These are phyloP conservation scores for Spea multiplicata DNA, from an alignment of 2,113 vertebrate genomes.

Conservation along the genomic window DNA sequence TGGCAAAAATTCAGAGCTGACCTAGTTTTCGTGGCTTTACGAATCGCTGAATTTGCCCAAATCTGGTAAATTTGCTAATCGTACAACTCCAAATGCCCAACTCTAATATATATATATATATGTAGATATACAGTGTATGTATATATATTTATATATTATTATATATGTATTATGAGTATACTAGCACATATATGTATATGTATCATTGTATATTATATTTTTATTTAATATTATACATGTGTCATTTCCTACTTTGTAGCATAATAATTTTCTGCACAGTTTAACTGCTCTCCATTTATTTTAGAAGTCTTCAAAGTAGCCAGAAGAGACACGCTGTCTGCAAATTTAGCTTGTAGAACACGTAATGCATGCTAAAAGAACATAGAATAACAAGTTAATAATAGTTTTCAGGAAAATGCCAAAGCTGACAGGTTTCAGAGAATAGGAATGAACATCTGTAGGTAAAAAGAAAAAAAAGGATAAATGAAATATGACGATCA, in stretches of 20 bases:
- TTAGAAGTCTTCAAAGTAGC: not conserved
- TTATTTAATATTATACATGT: not conserved
- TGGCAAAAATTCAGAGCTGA: too few relatives aligned
- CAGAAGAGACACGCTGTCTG: not conserved
- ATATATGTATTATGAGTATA: too few relatives aligned
- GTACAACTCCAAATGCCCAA: too few relatives aligned
- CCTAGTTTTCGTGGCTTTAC: too few relatives aligned
- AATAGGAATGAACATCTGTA: slow-evolving; percentile 49
- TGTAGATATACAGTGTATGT: too few relatives aligned
- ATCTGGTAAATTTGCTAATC: too few relatives aligned
- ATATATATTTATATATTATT: too few relatives aligned
- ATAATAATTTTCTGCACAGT: not conserved
- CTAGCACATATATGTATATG: not conserved
- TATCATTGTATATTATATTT: not conserved
- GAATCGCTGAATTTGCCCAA: too few relatives aligned
- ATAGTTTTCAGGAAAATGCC: slow-evolving; percentile 55
- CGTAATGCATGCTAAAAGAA: slow-evolving; percentile 51
- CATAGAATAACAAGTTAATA: slow-evolving; percentile 60
- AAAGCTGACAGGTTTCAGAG: slow-evolving; percentile 53
- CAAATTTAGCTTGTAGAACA: not conserved
- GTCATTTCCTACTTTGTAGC: not conserved
- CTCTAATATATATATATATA: too few relatives aligned
- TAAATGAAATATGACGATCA: slow-evolving; percentile 50
- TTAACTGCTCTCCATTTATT: not conserved
- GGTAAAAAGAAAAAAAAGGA: slow-evolving; percentile 53